Conservation (phyloP, 2,113 vertebrate genomes). For the Ictidomys tridecemlineatus region DNA sequence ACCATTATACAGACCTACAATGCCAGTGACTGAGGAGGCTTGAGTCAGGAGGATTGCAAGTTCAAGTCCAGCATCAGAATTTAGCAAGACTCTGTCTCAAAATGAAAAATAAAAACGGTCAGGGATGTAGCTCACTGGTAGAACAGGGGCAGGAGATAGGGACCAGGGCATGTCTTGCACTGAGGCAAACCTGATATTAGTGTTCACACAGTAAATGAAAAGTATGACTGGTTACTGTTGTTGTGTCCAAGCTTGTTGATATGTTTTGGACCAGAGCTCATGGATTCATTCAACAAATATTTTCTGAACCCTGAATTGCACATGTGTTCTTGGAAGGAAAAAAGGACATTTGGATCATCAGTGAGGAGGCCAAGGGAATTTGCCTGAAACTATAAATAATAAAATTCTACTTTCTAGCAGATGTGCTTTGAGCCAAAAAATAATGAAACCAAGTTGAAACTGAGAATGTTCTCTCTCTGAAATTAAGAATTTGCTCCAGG, state of each 20-base stretch:
- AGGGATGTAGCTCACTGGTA: background rate
- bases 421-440: background rate
- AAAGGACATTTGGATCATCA: background rate
- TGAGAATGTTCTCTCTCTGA: background rate
- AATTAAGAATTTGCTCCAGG: background rate
- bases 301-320: background rate
- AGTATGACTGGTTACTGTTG: background rate
- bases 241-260: background rate
- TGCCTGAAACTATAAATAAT: constrained; percentile 13
- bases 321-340: background rate
- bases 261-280: background rate
- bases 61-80: too few relatives aligned
- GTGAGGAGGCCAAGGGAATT: background rate
- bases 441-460: background rate
- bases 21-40: too few relatives aligned
- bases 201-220: background rate
- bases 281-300: background rate
- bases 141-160: background rate
- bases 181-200: background rate
- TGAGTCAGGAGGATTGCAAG: too few relatives aligned
- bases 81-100: too few relatives aligned
- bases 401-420: background rate
- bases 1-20: too few relatives aligned
- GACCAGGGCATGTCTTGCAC: background rate
- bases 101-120: too few relatives aligned